Evolutionary conservation across 2,113 vertebrate species (phyloP), one percentile per base, ranked within the genome.

Genomic region (Dermatemys mawii): DNA sequence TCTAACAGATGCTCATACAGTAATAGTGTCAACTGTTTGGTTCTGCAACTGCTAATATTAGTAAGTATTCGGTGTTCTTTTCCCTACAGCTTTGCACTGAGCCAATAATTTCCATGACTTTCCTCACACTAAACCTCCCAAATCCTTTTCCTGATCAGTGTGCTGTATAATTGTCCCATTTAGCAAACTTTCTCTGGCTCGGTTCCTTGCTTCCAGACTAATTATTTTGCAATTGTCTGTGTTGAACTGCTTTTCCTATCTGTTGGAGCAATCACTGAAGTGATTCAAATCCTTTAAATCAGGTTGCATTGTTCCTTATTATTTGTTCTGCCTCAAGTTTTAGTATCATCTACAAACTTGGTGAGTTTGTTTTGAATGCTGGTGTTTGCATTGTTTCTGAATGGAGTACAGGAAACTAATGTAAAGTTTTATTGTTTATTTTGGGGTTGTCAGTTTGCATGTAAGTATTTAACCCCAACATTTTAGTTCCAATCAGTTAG

Each of bases 161-260:
- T 95, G 87, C 89, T 97, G 79, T 94, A 85, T 95, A 85, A 93
- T 95, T 94, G 78, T 95, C 91, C 91, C 55, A 92, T 96, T 96
- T 93, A 92, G 27, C 91, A 87, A 35, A 51, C n/a, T 88, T 91
- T 86, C 11, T 35, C 81, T 96, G 81, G 24, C 75, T 97, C 96
- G 21, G 84, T 93, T 96, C 35, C 82, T 93, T 90, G 81, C 82
- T 96, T 96, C n/a, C 86, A 88, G 94, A 91, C 86, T 97, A 97
- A 98, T 98, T 97, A 96, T 96, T 97, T 97, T 98, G 96, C 85
- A 95, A 86, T 96, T 50, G 29, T 90, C 80, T 90, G 38, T 6
- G 51, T 78, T 35, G 13, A 90, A 90, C 87, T 95, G 90, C 51
- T 90, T 97, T 97, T 98, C 84, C 97, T 97, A 96, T 98, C 97